Evolutionary conservation across 2,113 vertebrate genomes (phyloP).

Genomic region (Crotophaga sulcirostris): DNA sequence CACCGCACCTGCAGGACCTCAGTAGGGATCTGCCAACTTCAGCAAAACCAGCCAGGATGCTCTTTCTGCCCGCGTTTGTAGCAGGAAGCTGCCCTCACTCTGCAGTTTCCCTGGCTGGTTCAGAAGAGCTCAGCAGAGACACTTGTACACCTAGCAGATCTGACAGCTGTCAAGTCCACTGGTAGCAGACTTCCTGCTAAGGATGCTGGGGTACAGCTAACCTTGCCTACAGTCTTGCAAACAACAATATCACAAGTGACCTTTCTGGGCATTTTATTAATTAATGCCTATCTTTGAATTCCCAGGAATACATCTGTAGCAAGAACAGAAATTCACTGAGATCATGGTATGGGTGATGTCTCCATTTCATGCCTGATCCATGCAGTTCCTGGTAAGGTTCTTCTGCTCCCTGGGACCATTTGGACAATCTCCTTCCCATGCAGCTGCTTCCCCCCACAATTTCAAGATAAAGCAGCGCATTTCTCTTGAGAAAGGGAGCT

Average conservation of each 20-base stretch:
- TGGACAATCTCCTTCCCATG: background rate
- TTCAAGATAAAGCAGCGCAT: background rate
- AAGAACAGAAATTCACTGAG: background rate
- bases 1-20: background rate
- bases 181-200: background rate
- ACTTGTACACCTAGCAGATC: background rate
- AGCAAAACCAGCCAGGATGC: background rate
- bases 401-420: background rate
- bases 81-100: background rate
- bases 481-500: background rate
- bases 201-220: background rate
- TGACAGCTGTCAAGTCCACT: background rate
- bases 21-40: background rate
- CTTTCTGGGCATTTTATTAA: background rate
- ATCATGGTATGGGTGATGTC: accelerated
- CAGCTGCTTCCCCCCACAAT: background rate
- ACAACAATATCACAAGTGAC: background rate
- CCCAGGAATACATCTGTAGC: background rate
- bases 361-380: background rate
- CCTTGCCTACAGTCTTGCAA: background rate
- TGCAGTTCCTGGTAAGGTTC: background rate
- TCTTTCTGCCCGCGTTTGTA: background rate
- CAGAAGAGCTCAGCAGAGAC: background rate
- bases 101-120: background rate
- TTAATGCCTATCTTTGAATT: background rate